Conservation (phyloP, 1,140 invertebrate species). For the Rhopalosiphum maidis region DNA sequence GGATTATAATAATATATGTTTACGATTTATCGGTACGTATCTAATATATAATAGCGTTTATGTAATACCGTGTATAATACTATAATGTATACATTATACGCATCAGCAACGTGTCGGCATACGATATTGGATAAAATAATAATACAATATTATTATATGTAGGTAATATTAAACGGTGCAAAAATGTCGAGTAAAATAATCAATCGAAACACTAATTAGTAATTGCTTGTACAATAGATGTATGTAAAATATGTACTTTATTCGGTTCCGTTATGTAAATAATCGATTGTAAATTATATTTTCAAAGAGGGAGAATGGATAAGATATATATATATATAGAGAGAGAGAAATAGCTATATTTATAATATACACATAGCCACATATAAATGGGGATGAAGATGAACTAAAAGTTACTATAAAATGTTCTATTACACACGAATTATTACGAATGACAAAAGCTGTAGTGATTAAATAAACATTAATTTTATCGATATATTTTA, state of each 20-base stretch:
- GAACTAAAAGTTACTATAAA: too few species aligned
- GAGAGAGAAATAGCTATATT: too few species aligned
- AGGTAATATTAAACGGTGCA: not conserved
- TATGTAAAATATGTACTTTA: not conserved
- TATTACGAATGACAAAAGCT: not conserved
- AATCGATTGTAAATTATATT: not conserved
- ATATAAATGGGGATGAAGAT: not conserved
- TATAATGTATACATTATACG: conserved; percentile 1
- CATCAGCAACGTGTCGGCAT: not conserved
- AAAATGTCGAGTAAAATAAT: not conserved
- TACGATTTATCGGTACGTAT: conserved; percentile 3
- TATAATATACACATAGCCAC: not conserved
- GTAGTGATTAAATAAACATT: not conserved
- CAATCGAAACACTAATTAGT: not conserved
- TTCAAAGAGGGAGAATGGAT: not conserved
- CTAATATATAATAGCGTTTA: conserved; percentile 6
- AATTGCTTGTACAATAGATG: not conserved
- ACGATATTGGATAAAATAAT: not conserved
- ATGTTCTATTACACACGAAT: not conserved
- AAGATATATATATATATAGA: not conserved
- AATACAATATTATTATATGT: too few species aligned
- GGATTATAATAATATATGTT: conserved; percentile 14
- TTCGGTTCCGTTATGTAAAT: not conserved
- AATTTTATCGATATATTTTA: not conserved
- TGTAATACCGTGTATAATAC: not conserved